These are phyloP conservation scores for Trachythela sp. DNA, from an alignment of 64 coral and sea anemone species.

Conservation along the genomic window DNA sequence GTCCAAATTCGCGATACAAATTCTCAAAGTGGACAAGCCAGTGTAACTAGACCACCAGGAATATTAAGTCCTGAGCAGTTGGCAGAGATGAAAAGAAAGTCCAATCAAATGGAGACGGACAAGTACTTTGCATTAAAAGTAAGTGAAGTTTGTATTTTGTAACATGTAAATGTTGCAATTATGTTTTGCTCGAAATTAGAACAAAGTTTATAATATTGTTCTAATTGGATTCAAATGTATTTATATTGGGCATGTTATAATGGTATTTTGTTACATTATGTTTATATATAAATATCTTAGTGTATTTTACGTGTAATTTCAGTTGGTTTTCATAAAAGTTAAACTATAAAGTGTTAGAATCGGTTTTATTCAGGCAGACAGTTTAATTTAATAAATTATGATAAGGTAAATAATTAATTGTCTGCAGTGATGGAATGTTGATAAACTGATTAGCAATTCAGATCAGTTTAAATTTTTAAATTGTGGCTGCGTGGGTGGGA, in stretches of 20 bases:
- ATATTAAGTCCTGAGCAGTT: constrained; percentile 27
- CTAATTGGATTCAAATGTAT: too few relatives aligned
- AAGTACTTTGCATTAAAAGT: constrained; percentile 94
- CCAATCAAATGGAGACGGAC: constrained; percentile 68
- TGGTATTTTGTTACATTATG: too few relatives aligned
- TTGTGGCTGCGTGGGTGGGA: not conserved
- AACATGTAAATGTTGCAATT: not conserved
- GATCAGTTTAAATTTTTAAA: not conserved
- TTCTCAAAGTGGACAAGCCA: not conserved
- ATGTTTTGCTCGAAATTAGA: constrained; percentile 29
- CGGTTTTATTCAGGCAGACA: not conserved
- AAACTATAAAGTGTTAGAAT: too few relatives aligned
- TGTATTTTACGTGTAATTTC: too few relatives aligned
- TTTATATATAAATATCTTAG: too few relatives aligned
- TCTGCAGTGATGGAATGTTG: not conserved
- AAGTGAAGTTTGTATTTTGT: constrained; percentile 12
- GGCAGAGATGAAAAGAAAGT: constrained; percentile 36
- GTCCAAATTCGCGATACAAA: not conserved
- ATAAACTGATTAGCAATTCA: not conserved
- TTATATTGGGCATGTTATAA: too few relatives aligned
- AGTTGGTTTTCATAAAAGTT: too few relatives aligned
- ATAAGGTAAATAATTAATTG: not conserved
- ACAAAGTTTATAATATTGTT: not conserved
- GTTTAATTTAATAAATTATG: not conserved
- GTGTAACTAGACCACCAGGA: too few relatives aligned